Evolutionary conservation across 2,888 invertebrate species (phyloP).

Genomic region (Oxycera nigricornis): DNA sequence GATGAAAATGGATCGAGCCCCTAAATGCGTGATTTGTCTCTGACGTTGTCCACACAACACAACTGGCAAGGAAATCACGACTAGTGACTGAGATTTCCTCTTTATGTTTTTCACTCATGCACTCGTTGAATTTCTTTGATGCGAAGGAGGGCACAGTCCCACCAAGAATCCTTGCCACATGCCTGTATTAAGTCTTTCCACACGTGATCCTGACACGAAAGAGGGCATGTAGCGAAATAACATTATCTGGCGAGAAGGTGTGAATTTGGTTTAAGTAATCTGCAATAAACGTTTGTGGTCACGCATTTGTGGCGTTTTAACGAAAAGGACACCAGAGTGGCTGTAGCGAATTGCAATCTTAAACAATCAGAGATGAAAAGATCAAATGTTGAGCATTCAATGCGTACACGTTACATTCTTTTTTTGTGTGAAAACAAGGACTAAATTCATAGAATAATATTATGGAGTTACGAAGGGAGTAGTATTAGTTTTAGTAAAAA

Average conservation of each 20-base stretch:
- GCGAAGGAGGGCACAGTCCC: neutral
- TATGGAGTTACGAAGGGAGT: no score
- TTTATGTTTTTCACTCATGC: neutral
- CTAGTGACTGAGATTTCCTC: constrained; percentile 18
- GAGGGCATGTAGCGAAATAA: constrained; percentile 9
- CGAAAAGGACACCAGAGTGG: neutral
- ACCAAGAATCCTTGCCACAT: neutral
- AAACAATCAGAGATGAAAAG: no score
- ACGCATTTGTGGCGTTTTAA: constrained; percentile 30
- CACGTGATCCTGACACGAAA: constrained; percentile 15
- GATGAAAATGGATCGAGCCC: constrained; percentile 32
- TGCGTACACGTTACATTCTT: no score
- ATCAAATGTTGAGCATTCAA: no score
- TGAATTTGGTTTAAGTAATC: constrained; percentile 30
- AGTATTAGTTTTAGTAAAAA: no score
- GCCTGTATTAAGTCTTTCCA: constrained; percentile 17
- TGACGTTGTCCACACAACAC: neutral
- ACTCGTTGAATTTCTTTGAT: neutral
- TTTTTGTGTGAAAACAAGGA: no score
- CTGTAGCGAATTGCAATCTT: neutral
- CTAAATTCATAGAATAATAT: no score
- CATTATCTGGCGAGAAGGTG: constrained; percentile 18
- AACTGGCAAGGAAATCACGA: neutral
- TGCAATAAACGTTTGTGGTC: constrained; percentile 29
- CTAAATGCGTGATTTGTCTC: constrained; percentile 26